Evolutionary conservation across 1,140 invertebrate species (phyloP).

Genomic region (Drosophila orosa): DNA sequence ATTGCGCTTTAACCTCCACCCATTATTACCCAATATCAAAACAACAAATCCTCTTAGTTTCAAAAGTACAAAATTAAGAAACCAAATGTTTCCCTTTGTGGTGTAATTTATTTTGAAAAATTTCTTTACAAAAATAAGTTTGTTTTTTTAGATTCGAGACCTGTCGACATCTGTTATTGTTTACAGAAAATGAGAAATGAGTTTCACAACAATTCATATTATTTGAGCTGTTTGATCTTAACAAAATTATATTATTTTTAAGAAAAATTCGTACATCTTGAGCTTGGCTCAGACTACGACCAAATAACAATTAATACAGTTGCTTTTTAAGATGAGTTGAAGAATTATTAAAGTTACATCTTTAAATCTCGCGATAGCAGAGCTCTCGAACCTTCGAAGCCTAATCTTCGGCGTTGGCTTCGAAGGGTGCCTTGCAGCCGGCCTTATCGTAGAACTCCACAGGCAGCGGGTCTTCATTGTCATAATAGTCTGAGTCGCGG

Average conservation of each 20-base stretch:
- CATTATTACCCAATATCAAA: background rate
- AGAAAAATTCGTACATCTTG: background rate
- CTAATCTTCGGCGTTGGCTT: background rate
- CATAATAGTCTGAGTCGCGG: constrained; percentile 72
- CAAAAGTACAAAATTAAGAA: no score
- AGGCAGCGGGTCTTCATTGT: constrained; percentile 47
- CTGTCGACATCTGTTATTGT: background rate
- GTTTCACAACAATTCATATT: background rate
- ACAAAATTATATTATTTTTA: background rate
- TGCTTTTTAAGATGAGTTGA: background rate
- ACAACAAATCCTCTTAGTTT: background rate
- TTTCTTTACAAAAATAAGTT: constrained; percentile 2
- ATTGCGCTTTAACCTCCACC: no score
- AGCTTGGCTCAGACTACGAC: background rate
- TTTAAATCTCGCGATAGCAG: background rate
- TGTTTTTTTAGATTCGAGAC: background rate
- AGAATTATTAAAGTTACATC: background rate
- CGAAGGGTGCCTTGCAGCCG: constrained; percentile 67
- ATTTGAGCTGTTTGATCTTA: background rate
- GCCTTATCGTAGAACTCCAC: constrained; percentile 70
- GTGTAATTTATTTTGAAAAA: background rate
- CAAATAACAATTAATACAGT: constrained; percentile 3
- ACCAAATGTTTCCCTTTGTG: background rate
- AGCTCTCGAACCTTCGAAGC: background rate
- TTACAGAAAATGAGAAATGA: constrained; percentile 4